Conservation (phyloP, 2,113 vertebrate genomes). For the Bufo bufo region DNA sequence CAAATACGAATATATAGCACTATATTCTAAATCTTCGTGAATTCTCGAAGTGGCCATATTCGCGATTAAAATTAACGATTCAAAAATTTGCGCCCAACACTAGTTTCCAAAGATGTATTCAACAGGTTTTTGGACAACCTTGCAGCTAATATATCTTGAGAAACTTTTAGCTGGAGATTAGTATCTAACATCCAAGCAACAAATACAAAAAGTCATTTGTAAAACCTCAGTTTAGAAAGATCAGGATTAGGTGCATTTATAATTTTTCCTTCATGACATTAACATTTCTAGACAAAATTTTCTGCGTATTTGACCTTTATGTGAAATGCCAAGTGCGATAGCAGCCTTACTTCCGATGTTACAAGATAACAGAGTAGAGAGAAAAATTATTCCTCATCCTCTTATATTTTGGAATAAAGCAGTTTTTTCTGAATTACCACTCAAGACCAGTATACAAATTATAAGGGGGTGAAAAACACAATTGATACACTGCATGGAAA, state of each 20-base stretch:
- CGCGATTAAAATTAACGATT: too few relatives aligned
- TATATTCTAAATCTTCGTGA: too few relatives aligned
- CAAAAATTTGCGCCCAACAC: too few relatives aligned
- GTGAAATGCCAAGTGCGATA: slow-evolving; percentile 74
- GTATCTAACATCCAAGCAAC: slow-evolving; percentile 7
- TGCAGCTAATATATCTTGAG: too few relatives aligned
- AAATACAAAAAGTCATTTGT: background rate
- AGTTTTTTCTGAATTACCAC: slow-evolving; percentile 68
- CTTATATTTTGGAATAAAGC: slow-evolving; percentile 73
- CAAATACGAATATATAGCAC: too few relatives aligned
- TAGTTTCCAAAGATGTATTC: too few relatives aligned
- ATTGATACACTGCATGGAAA: slow-evolving; percentile 62
- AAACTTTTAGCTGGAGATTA: too few relatives aligned
- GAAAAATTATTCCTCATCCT: slow-evolving; percentile 81
- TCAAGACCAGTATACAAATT: slow-evolving; percentile 64
- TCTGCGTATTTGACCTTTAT: slow-evolving; percentile 72
- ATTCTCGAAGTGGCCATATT: too few relatives aligned
- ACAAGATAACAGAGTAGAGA: slow-evolving; percentile 73
- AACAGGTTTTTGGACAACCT: too few relatives aligned
- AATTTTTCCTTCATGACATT: slow-evolving; percentile 19
- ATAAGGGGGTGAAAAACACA: slow-evolving; percentile 49
- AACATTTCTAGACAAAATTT: slow-evolving; percentile 64
- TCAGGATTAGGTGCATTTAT: slow-evolving; percentile 14
- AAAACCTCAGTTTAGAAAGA: background rate
- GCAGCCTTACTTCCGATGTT: slow-evolving; percentile 69